Percentiles rank a stretch among this genome's conserved stretches.
These are phyloP conservation scores for Heliocidaris erythrogramma DNA, from an alignment of 35 echinoderm and acorn worm genomes.

Conservation along the genomic window DNA sequence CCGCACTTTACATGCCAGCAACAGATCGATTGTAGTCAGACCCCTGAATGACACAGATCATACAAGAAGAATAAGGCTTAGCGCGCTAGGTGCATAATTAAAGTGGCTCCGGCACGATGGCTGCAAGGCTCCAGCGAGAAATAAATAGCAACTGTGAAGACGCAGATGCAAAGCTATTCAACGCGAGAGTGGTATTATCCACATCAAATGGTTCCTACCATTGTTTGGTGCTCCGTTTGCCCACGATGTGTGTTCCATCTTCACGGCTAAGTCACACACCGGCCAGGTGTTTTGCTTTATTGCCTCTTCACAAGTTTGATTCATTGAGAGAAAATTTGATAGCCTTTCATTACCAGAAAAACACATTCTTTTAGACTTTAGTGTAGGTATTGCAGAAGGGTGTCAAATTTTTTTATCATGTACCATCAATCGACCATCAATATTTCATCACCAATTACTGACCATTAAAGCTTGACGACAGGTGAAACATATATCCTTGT, in stretches of 20 bases:
- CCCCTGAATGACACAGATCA: neutral
- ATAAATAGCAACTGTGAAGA: neutral
- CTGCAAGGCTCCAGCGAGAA: neutral
- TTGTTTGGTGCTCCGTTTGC: neutral
- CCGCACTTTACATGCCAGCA: neutral
- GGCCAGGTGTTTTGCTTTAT: neutral
- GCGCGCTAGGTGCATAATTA: neutral
- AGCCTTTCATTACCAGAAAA: neutral
- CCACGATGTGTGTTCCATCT: neutral
- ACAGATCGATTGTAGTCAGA: neutral
- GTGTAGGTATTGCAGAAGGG: neutral
- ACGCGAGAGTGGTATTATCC: neutral
- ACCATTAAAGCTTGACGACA: neutral
- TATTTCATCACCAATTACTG: neutral
- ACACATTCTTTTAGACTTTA: neutral
- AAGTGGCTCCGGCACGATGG: neutral
- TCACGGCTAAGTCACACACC: neutral
- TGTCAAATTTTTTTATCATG: neutral
- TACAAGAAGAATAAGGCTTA: neutral
- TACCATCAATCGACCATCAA: neutral
- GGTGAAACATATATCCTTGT: neutral
- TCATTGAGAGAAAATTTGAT: neutral
- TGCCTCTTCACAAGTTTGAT: neutral
- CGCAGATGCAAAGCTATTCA: constrained; percentile 8
- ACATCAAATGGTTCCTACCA: neutral